These are phyloP conservation scores for Labroides dimidiatus DNA, from an alignment of 2,797 vertebrate genomes.

Conservation along the genomic window DNA sequence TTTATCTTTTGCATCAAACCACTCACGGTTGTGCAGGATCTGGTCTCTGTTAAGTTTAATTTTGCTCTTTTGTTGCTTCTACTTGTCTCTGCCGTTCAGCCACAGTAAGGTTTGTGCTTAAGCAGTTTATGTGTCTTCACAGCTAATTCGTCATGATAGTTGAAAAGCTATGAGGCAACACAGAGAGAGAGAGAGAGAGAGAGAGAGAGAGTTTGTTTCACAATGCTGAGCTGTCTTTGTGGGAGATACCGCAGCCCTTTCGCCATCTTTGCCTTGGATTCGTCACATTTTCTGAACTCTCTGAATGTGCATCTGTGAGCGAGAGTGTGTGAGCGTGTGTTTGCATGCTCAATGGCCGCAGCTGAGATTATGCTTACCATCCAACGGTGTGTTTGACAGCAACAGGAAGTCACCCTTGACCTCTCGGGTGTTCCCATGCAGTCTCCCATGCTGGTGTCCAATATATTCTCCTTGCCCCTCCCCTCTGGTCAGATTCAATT, in stretches of 20 bases:
- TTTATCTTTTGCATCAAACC: constrained; percentile 67
- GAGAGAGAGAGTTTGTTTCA: constrained; percentile 36
- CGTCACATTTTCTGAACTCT: constrained; percentile 16
- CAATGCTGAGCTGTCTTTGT: constrained; percentile 26
- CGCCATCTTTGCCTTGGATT: constrained; percentile 76
- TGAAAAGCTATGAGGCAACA: constrained; percentile 41
- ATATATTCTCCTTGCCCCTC: constrained; percentile 4
- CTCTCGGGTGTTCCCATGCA: constrained; percentile 55
- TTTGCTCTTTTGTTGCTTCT: constrained; percentile 16
- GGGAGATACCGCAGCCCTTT: constrained; percentile 31
- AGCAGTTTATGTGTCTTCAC: constrained; percentile 21
- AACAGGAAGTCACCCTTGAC: constrained; percentile 86
- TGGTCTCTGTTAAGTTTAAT: constrained; percentile 52
- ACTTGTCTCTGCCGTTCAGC: constrained; percentile 29
- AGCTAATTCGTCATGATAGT: constrained; percentile 36
- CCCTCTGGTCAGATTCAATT: constrained; percentile 61
- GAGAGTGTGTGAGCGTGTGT: constrained; percentile 8
- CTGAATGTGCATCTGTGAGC: constrained; percentile 13
- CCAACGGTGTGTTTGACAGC: constrained; percentile 75
- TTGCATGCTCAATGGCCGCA: constrained; percentile 51
- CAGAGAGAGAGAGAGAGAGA: constrained; percentile 18
- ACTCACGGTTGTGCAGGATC: constrained; percentile 67
- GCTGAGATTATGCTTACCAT: constrained; percentile 81
- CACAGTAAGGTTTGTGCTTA: constrained; percentile 53
- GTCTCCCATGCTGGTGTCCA: constrained; percentile 51